A percentile compares a stretch with the other conserved stretches of the same genome.
phyloP scores from a whole-genome alignment of 2,113 vertebrate genomes.

The Chloroceryle aenea region DNA sequence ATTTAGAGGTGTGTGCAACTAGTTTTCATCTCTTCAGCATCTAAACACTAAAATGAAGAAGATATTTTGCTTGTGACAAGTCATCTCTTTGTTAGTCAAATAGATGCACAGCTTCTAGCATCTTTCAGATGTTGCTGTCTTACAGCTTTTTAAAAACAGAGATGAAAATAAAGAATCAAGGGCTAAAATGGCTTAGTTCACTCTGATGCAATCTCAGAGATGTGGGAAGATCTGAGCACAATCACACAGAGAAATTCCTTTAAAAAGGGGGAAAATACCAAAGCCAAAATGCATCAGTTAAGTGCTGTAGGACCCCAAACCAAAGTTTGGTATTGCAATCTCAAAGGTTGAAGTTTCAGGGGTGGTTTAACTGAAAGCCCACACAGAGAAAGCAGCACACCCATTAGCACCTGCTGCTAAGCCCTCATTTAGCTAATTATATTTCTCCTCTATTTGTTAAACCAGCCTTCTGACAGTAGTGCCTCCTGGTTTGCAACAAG shows the following conservation, averaged over 20 bases:
- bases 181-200: not conserved
- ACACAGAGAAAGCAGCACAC: not conserved
- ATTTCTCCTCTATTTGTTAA: conserved; percentile 13
- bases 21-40: conserved; percentile 36
- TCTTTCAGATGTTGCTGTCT: not conserved
- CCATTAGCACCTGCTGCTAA: not conserved
- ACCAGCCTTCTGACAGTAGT: not conserved
- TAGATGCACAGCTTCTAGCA: not conserved
- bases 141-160: not conserved
- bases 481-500: not conserved
- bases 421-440: not conserved
- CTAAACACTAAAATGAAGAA: conserved; percentile 33
- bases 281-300: not conserved
- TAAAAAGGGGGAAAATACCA: not conserved
- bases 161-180: conserved; percentile 14
- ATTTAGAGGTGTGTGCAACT: not conserved
- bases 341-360: not conserved
- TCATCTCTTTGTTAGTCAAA: not conserved
- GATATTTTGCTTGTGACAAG: conserved; percentile 16
- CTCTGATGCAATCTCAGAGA: not conserved
- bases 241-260: not conserved
- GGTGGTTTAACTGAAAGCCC: not conserved
- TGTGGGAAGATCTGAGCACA: not conserved
- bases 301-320: not conserved
- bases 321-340: not conserved